Evolutionary conservation across 2,113 vertebrate species (phyloP), one percentile per base, ranked within the genome.

Genomic region (Periophthalmodon schlosseri): DNA sequence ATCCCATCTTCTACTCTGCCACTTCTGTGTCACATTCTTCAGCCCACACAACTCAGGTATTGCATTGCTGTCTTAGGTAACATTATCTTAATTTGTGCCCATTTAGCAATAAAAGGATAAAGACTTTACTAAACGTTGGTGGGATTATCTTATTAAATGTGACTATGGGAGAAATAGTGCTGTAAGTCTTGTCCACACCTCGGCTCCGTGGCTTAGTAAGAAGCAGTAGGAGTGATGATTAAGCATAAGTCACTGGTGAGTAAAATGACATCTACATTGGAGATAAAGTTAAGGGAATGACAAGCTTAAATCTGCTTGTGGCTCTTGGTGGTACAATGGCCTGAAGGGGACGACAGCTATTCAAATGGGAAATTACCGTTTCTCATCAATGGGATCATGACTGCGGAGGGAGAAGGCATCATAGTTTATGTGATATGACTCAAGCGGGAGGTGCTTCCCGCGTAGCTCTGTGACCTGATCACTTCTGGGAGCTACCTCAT

Each of bases 351-450:
- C 68, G 69, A 50, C 39, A 44, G 9, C 39, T 44, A 2, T 65
- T 20, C 34, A 15, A 21, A 69, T 28, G 4, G 36, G 36, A 64
- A 65, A 12, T 66, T 68, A 9, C 54, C 72, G 33, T 68, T 16
- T 76, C 68, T 75, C 80, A 65, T 79, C 39, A 44, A 65, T 79
- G 75, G 77, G 76, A 69, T 70, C 64, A 69, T 83, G 82, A 72
- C 83, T 83, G 90, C 84, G 88, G 86, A 89, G 87, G 88, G 86
- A 89, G 87, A 86, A 90, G 87, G 81, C 81, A 65, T 36, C 52
- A 54, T 69, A 56, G 71, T 69, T 81, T 86, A 78, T 84, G 64
- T 85, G 75, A 83, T 84, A 81, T 84, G 87, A 90, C 74, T 91
- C 88, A 87, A 88, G 80, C 72, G 58, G 81, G 85, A 86, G 84